Conservation (phyloP, 2,888 invertebrate species). For the Odontothrips loti region DNA sequence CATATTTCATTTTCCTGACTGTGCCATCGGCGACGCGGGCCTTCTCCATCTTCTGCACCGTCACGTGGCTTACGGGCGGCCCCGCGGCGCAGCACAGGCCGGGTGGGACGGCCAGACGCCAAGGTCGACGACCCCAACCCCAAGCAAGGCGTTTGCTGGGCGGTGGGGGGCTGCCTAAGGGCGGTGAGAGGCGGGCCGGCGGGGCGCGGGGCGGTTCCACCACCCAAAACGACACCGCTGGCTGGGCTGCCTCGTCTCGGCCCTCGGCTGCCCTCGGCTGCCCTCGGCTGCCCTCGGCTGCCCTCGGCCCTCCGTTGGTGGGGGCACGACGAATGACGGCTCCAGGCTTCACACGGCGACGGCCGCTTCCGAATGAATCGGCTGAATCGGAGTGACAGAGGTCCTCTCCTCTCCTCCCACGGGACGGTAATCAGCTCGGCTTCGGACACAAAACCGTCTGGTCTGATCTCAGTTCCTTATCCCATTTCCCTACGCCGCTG, state of each 20-base stretch:
- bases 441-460: not conserved
- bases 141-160: not conserved
- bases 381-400: not conserved
- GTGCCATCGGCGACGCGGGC: too few relatives aligned
- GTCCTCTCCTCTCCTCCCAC: too few relatives aligned
- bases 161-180: not conserved
- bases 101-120: not conserved
- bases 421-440: not conserved
- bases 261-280: too few relatives aligned
- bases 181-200: not conserved
- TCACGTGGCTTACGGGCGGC: slow-evolving; percentile 30
- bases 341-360: not conserved
- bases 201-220: not conserved
- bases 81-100: slow-evolving; percentile 37
- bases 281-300: not conserved
- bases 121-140: slow-evolving; percentile 11
- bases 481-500: not conserved
- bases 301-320: too few relatives aligned
- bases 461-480: not conserved
- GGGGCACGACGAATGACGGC: not conserved
- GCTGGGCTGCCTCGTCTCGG: not conserved
- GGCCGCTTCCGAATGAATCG: too few relatives aligned
- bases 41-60: too few relatives aligned
- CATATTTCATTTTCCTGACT: too few relatives aligned
- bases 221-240: too few relatives aligned